phyloP scores from a whole-genome alignment of 2,888 invertebrate genomes.

The Tridacna gigas region DNA sequence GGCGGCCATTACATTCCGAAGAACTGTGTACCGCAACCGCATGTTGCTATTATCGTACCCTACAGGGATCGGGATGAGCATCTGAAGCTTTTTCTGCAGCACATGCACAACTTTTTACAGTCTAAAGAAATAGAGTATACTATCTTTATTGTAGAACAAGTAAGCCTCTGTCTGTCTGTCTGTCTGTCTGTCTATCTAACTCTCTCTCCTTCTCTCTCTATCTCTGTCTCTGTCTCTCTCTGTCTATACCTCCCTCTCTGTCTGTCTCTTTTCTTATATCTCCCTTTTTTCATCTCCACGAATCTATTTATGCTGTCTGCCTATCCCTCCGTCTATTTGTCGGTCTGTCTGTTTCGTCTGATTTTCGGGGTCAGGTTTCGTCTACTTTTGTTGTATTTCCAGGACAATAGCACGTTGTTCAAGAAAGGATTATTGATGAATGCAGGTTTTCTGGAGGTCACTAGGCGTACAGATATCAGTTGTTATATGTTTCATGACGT shows the following conservation, averaged over 20 bases:
- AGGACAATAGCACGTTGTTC: too few species aligned
- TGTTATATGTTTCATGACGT: too few species aligned
- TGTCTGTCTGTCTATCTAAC: background rate
- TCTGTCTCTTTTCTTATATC: background rate
- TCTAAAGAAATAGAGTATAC: background rate
- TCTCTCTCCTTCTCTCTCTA: background rate
- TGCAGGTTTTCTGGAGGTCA: too few species aligned
- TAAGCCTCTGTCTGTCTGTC: background rate
- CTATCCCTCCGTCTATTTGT: background rate
- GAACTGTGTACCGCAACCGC: background rate
- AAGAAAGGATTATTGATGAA: too few species aligned
- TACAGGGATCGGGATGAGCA: constrained; percentile 1
- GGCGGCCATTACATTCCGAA: background rate
- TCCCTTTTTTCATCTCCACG: background rate
- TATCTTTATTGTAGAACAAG: constrained; percentile 1
- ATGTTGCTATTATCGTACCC: constrained; percentile 5
- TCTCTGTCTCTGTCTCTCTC: background rate
- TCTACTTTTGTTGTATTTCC: background rate
- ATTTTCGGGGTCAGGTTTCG: too few species aligned
- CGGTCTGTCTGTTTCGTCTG: background rate
- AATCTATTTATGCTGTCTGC: background rate
- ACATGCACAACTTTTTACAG: constrained; percentile 11
- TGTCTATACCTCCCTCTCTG: background rate
- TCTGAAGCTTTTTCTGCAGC: constrained; percentile 13
- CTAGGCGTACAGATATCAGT: too few species aligned